A percentile compares a stretch with the other conserved stretches of the same genome.
phyloP scores from a whole-genome alignment of 2,888 invertebrate genomes.

The Prostheceraeus crozeri region DNA sequence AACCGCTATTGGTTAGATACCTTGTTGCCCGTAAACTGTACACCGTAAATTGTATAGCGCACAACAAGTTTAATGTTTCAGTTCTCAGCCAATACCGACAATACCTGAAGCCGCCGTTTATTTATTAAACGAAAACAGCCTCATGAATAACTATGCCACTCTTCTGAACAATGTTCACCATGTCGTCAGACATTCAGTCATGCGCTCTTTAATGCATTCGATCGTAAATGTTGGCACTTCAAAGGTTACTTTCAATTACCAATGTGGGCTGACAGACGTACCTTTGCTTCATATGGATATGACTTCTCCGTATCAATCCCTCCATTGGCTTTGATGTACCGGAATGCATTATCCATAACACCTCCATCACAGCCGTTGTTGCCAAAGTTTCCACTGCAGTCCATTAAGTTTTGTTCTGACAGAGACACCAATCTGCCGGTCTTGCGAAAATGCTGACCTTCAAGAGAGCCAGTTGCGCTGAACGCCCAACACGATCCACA shows the following conservation, averaged over 20 bases:
- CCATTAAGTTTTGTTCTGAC: conserved; percentile 85
- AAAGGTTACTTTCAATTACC: not conserved
- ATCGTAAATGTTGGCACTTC: no score
- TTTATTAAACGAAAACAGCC: no score
- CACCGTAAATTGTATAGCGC: no score
- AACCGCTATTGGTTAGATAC: no score
- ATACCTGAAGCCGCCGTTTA: no score
- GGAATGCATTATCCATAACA: conserved; percentile 42
- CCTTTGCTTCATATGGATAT: conserved; percentile 41
- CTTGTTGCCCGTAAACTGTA: no score
- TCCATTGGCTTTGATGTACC: conserved; percentile 40
- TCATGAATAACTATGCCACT: no score
- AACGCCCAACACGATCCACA: conserved; percentile 71
- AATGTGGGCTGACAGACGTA: not conserved
- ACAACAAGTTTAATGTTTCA: no score
- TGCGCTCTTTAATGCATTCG: no score
- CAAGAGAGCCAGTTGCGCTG: conserved; percentile 58
- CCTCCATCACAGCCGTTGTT: conserved; percentile 82
- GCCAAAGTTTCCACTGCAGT: conserved; percentile 69
- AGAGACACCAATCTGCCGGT: conserved; percentile 70
- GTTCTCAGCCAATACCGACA: no score
- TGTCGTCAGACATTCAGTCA: no score
- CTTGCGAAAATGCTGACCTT: conserved; percentile 64
- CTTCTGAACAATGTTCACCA: no score
- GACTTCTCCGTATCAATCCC: conserved; percentile 49